Conservation (phyloP, 2,113 vertebrate species). For the Gallinago jamesoni region DNA sequence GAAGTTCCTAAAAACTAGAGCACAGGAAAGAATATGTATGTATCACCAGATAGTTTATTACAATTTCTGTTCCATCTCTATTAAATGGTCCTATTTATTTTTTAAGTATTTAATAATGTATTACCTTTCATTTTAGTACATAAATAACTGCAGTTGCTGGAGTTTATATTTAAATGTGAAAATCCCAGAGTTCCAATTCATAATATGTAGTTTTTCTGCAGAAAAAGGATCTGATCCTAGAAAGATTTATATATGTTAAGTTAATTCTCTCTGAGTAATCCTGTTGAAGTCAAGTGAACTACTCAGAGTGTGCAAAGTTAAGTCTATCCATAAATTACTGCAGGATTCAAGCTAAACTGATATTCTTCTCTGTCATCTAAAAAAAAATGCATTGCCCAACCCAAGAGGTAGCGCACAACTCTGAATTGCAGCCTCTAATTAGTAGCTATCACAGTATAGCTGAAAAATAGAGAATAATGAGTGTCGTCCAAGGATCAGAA, state of each 20-base stretch:
- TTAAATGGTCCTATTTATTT: neutral
- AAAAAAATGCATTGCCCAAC: neutral
- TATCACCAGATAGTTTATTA: neutral
- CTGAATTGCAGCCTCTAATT: neutral
- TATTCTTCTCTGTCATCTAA: neutral
- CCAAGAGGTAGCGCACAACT: neutral
- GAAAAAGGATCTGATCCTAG: neutral
- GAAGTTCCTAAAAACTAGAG: neutral
- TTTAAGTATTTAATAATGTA: neutral
- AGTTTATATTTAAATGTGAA: neutral
- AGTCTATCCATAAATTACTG: neutral
- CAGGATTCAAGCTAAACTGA: neutral
- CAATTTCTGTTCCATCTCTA: neutral
- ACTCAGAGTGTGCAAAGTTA: neutral
- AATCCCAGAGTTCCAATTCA: neutral
- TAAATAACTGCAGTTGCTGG: neutral
- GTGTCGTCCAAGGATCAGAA: neutral
- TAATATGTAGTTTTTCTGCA: neutral
- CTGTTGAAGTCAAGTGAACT: neutral
- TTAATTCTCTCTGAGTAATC: neutral
- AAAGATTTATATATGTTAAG: neutral
- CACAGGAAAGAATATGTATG: neutral
- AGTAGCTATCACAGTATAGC: neutral
- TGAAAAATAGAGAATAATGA: neutral
- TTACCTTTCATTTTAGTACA: neutral